Percentiles rank a stretch among this genome's conserved stretches.
Evolutionary conservation across 2,888 invertebrate species (phyloP).

Genomic region (Mamestra brassicae): DNA sequence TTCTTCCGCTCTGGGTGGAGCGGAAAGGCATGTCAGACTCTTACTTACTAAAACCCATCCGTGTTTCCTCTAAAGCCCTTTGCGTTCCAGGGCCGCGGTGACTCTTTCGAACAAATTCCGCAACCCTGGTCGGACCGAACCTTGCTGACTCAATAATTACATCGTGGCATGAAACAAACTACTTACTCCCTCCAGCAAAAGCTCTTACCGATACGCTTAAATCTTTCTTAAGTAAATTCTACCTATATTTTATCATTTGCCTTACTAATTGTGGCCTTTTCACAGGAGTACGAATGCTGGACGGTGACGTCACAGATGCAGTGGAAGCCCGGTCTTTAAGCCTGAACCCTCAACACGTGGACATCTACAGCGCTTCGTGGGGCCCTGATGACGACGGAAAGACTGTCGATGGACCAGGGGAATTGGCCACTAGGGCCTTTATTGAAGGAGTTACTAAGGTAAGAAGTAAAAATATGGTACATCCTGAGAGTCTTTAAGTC

Average conservation of each 20-base stretch:
- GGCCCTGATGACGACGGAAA: slow-evolving; percentile 99
- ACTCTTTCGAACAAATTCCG: too few species aligned
- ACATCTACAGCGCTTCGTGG: slow-evolving; percentile 99
- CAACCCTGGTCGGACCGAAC: background rate
- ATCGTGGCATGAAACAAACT: background rate
- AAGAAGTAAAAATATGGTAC: slow-evolving; percentile 30
- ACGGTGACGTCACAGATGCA: slow-evolving; percentile 99
- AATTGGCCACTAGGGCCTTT: slow-evolving; percentile 98
- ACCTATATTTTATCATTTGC: background rate
- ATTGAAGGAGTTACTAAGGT: slow-evolving; percentile 98
- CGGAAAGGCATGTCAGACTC: too few species aligned
- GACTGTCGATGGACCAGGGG: slow-evolving; percentile 99
- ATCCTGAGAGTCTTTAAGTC: too few species aligned
- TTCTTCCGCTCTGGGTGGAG: too few species aligned
- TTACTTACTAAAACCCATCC: too few species aligned
- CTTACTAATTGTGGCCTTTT: slow-evolving; percentile 1
- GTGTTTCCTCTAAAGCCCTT: too few species aligned
- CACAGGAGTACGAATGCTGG: slow-evolving; percentile 98
- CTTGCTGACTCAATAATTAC: background rate
- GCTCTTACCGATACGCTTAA: background rate
- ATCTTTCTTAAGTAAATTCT: background rate
- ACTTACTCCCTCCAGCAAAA: background rate
- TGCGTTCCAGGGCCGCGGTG: too few species aligned
- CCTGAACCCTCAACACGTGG: slow-evolving; percentile 98
- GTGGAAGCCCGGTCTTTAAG: slow-evolving; percentile 99